Evolutionary conservation across 2,797 vertebrate genomes (phyloP).

Genomic region (Chelon labrosus): DNA sequence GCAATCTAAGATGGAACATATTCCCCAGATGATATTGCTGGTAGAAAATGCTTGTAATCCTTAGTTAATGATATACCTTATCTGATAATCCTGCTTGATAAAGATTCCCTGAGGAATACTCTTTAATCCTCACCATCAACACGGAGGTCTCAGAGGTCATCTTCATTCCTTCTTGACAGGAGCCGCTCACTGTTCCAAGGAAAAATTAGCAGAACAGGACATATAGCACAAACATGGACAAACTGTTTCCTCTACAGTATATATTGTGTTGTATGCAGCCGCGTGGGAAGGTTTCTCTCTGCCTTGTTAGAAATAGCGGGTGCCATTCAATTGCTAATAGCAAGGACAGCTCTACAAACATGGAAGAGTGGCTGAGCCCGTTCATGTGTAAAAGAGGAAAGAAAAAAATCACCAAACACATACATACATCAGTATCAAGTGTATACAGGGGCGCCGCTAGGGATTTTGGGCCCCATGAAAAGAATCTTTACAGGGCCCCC

Average conservation of each 20-base stretch:
- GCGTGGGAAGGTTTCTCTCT: slow-evolving; percentile 15
- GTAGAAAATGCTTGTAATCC: slow-evolving; percentile 72
- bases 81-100: slow-evolving; percentile 82
- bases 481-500: too few species aligned
- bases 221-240: not conserved
- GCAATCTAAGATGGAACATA: slow-evolving; percentile 26
- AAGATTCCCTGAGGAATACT: slow-evolving; percentile 71
- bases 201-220: slow-evolving; percentile 16
- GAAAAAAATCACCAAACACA: not conserved
- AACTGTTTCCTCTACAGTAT: slow-evolving; percentile 7
- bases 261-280: not conserved
- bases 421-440: not conserved
- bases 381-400: not conserved
- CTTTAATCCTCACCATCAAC: slow-evolving; percentile 67
- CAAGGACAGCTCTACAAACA: not conserved
- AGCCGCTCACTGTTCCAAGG: slow-evolving; percentile 29
- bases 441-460: too few species aligned
- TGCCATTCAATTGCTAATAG: slow-evolving; percentile 17
- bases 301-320: slow-evolving; percentile 20
- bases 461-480: too few species aligned
- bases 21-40: slow-evolving; percentile 47
- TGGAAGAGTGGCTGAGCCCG: not conserved
- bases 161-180: slow-evolving; percentile 48
- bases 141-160: slow-evolving; percentile 43
- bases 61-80: slow-evolving; percentile 82